Evolutionary conservation across 30 jellyfish, hydroid and myxozoan species (phyloP).

Genomic region (Hydra vulgaris): DNA sequence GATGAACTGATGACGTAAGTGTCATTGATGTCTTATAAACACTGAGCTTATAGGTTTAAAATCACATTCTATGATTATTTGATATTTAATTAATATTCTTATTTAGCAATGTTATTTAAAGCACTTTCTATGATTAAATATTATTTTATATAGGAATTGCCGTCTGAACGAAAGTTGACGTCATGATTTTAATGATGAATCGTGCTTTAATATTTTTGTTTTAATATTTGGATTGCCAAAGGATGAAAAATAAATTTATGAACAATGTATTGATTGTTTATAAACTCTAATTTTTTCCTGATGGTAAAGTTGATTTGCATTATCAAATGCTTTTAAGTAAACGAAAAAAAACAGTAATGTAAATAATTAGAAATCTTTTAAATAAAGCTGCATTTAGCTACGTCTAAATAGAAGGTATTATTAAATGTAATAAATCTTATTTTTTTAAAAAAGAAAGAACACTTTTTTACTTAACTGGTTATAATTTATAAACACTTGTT

Average conservation of each 20-base stretch:
- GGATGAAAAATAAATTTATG: slow-evolving; percentile 13
- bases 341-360: too few relatives aligned
- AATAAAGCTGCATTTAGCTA: too few relatives aligned
- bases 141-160: slow-evolving; percentile 12
- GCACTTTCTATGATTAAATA: neutral
- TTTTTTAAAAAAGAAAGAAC: too few relatives aligned
- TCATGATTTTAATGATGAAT: neutral
- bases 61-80: neutral
- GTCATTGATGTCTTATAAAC: slow-evolving; percentile 8
- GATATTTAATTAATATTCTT: neutral
- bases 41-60: neutral
- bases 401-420: too few relatives aligned
- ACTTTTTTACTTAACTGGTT: too few relatives aligned
- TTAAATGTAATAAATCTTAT: too few relatives aligned
- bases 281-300: slow-evolving; percentile 32
- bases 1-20: slow-evolving; percentile 24
- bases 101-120: neutral
- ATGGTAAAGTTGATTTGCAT: too few relatives aligned
- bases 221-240: neutral
- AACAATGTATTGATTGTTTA: neutral
- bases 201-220: neutral
- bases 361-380: too few relatives aligned
- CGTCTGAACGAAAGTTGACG: slow-evolving; percentile 32
- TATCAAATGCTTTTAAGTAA: too few relatives aligned
- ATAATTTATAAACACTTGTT: too few relatives aligned